Evolutionary conservation across 1,140 invertebrate genomes (phyloP).

Genomic region (Penaeus indicus): DNA sequence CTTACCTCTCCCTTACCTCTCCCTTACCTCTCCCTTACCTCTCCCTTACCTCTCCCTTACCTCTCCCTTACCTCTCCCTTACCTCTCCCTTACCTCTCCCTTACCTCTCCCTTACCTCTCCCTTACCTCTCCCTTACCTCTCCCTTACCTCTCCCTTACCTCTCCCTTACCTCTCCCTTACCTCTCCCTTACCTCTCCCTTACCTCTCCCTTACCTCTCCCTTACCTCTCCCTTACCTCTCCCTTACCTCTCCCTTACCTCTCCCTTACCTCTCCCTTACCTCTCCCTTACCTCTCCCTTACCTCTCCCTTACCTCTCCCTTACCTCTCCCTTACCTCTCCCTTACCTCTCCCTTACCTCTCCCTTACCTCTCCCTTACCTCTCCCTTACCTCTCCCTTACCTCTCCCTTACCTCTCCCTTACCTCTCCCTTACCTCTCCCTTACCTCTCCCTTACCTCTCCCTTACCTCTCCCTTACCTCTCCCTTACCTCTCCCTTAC

Average conservation of each 20-base stretch:
- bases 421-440: too few species aligned
- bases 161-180: too few species aligned
- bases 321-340: background rate
- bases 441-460: too few species aligned
- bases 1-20: background rate
- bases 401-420: background rate
- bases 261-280: too few species aligned
- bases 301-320: background rate
- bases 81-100: background rate
- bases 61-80: background rate
- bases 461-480: too few species aligned
- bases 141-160: too few species aligned
- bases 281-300: background rate
- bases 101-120: background rate
- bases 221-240: too few species aligned
- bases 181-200: too few species aligned
- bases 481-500: too few species aligned
- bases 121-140: background rate
- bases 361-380: background rate
- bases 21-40: background rate
- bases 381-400: background rate
- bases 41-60: background rate
- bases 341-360: background rate
- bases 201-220: too few species aligned
- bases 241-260: too few species aligned